phyloP scores from a whole-genome alignment of 2,888 invertebrate species.

The Chaitophorus viminalis region DNA sequence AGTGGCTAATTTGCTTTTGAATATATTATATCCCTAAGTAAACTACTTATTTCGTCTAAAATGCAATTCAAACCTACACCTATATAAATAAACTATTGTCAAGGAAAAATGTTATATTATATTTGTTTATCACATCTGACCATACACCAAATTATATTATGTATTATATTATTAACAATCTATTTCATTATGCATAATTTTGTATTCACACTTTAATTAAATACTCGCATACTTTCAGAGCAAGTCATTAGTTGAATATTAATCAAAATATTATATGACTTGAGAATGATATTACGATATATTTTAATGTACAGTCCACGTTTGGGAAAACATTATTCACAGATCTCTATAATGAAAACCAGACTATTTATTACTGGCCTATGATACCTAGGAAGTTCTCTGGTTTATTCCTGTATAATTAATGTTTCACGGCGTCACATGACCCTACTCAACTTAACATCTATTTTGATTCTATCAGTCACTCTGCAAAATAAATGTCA shows the following conservation, averaged over 20 bases:
- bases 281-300: not conserved
- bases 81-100: too few relatives aligned
- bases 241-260: not conserved
- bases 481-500: constrained; percentile 4
- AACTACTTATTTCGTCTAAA: too few relatives aligned
- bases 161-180: not conserved
- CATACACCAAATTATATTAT: not conserved
- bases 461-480: constrained; percentile 8
- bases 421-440: constrained; percentile 30
- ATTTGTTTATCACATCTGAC: not conserved
- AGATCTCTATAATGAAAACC: constrained; percentile 15
- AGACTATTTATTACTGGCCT: constrained; percentile 8
- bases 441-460: constrained; percentile 18
- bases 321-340: constrained; percentile 16
- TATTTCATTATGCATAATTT: too few relatives aligned
- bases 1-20: too few relatives aligned
- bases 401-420: constrained; percentile 19
- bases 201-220: not conserved
- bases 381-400: not conserved
- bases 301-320: not conserved
- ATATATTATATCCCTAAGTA: too few relatives aligned
- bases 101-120: too few relatives aligned
- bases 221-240: not conserved
- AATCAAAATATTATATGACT: not conserved
- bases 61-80: too few relatives aligned